Evolutionary conservation across 2,113 vertebrate genomes (phyloP).

Genomic region (Ammodytes dubius): DNA sequence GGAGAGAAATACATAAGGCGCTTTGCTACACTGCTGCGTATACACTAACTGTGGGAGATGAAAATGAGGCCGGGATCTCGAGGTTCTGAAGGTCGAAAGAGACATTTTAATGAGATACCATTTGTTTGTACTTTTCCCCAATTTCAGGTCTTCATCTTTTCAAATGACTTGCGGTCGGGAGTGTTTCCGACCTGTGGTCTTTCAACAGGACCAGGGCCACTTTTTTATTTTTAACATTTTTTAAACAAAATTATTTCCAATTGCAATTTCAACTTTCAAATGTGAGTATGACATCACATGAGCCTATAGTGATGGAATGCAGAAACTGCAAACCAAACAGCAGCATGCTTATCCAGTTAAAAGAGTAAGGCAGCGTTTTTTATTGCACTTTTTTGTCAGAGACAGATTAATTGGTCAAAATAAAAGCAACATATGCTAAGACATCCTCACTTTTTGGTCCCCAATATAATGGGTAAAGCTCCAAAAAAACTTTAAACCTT

Average conservation of each 20-base stretch:
- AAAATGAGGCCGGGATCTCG: neutral
- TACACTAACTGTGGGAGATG: slow-evolving; percentile 4
- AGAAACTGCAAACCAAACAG: neutral
- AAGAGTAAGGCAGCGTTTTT: neutral
- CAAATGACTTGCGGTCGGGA: neutral
- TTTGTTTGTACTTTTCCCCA: neutral
- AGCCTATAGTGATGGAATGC: neutral
- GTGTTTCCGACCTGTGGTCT: neutral
- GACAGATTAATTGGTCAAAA: neutral
- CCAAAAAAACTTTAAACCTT: neutral
- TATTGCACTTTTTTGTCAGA: neutral
- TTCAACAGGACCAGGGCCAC: neutral
- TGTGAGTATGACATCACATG: neutral
- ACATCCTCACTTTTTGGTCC: neutral
- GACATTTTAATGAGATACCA: slow-evolving; percentile 1
- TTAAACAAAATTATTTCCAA: neutral
- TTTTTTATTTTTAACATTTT: neutral
- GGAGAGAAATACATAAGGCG: slow-evolving; percentile 10
- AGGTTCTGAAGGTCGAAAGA: slow-evolving; percentile 22
- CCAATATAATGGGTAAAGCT: neutral
- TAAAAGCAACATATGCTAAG: neutral
- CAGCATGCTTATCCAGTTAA: neutral
- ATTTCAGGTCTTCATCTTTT: slow-evolving; percentile 6
- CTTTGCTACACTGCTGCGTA: neutral
- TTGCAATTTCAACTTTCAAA: neutral